Base-by-base conservation (phyloP, 2,797 vertebrate species). In the Lutjanus campechanus region DNA sequence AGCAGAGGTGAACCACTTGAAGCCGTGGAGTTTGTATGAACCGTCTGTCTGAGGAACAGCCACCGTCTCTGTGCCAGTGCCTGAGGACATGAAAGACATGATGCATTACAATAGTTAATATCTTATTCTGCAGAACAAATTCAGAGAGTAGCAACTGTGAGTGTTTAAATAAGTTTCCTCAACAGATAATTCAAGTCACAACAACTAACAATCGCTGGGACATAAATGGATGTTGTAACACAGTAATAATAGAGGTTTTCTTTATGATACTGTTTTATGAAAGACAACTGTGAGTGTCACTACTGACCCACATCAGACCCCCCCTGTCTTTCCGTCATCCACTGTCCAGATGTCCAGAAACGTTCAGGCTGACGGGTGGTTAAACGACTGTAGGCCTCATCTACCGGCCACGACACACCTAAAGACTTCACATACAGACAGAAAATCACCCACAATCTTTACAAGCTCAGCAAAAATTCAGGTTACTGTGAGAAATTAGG, bases 321-420 rank as follows among this genome's bases (percentile, higher is more conserved):
- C 46, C 97, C 97, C 73, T 88, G 95, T 80, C 95, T 90, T 82
- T 98, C 97, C 0, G 97, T 97, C 97, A 98, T 98, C 97, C 97
- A 98, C 89, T 98, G 97, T 69, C 97, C 97, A 44, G 97, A 98
- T 0, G 96, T 98, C 97, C 97, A 98, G 92, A 98, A 97, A 46
- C 60, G 86, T 46, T 88, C 59, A 16, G 97, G 95, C 19, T 97
- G 92, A 16, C 96, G 94, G 1, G 95, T 91, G 4, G 95, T 98
- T 91, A 98, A 87, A 7, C 44, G 94, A 49, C 81, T 88, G 86
- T 93, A 97, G 16, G 93, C 93, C 0, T 94, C 92, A 58, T 90
- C 95, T 64, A 95, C 90, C 5, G 91, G 84, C 73, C 78, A 77
- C 1, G 94, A 92, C 77, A 86, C 36, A 64, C 95, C 96, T 65